Base-by-base conservation (phyloP, 2,888 invertebrate genomes). In the Eustalomyia histrio region DNA sequence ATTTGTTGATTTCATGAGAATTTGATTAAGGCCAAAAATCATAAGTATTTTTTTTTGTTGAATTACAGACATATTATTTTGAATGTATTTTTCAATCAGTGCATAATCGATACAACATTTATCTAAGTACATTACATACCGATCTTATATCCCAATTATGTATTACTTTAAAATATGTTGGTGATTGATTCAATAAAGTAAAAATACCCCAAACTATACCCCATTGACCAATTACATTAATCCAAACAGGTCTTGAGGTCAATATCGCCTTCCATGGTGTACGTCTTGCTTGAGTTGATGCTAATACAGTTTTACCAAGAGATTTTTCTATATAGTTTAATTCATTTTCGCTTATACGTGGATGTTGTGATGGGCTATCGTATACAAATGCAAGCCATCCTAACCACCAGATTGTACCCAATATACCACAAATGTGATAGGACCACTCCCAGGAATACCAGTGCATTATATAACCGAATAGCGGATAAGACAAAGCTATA, bases 381-480 rank as follows among this genome's bases (percentile, higher is more conserved):
- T 92, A 93, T 0, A 94, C 94, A 14, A 94, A 88, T 12, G 91
- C 88, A 79, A 92, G 89, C 95, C 95, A 95, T 24, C 92, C 91
- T 0, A 91, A 83, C 85, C 92, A 95, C 95, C 96, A 96, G 10
- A 93, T 35, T 0, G 92, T 90, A 6, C 94, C 94, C 2, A 94
- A 85, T 0, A 91, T 84, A 9, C 93, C 94, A n/a, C 93, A 93
- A 14, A 93, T 90, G 85, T 95, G 93, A 88, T 95, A 95, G 0
- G 94, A 94, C 82, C 93, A 92, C 84, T 94, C 93, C 95, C 95
- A 96, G 3, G 94, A 94, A 72, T 92, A 92, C 84, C 90, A 89
- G 74, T 92, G 92, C 64, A 93, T 94, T 8, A 95, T 91, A 76
- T 92, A 91, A 1, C 95, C 95, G 83, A 95, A 94, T 76, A 95